phyloP scores from a whole-genome alignment of 2,113 vertebrate species.

The Aix galericulata region DNA sequence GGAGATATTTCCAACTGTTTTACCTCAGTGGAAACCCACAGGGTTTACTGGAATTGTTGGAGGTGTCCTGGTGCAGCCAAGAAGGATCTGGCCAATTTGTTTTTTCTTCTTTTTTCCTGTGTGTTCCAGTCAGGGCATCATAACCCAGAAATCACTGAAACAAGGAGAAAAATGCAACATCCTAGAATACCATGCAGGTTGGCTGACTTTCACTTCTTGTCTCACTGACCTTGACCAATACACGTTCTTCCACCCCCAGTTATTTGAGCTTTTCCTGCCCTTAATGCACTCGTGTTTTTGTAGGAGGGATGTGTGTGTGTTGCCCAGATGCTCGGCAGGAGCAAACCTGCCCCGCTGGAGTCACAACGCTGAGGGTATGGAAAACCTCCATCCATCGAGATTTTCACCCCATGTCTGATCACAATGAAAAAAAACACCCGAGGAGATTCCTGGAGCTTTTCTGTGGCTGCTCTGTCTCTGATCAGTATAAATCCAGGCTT shows the following conservation, averaged over 20 bases:
- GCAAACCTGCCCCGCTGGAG: neutral
- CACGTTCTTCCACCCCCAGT: neutral
- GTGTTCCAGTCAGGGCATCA: neutral
- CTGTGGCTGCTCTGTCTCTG: neutral
- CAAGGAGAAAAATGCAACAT: neutral
- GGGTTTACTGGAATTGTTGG: neutral
- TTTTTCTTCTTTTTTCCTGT: neutral
- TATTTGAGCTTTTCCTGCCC: neutral
- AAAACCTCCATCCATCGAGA: neutral
- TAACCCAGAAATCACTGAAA: neutral
- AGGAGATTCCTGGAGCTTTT: neutral
- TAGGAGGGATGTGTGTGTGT: neutral
- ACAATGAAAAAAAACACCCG: neutral
- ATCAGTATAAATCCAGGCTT: neutral
- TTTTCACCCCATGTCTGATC: neutral
- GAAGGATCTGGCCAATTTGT: neutral
- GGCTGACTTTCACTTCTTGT: neutral
- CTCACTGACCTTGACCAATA: neutral
- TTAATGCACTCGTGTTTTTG: neutral
- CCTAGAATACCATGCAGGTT: neutral
- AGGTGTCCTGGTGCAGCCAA: neutral
- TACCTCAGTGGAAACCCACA: neutral
- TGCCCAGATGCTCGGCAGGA: neutral
- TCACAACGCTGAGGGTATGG: neutral
- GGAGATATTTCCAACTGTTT: neutral